Evolutionary conservation across 2,797 vertebrate genomes (phyloP), one percentile per base, ranked within the genome.

Genomic region (Fratercula arctica): DNA sequence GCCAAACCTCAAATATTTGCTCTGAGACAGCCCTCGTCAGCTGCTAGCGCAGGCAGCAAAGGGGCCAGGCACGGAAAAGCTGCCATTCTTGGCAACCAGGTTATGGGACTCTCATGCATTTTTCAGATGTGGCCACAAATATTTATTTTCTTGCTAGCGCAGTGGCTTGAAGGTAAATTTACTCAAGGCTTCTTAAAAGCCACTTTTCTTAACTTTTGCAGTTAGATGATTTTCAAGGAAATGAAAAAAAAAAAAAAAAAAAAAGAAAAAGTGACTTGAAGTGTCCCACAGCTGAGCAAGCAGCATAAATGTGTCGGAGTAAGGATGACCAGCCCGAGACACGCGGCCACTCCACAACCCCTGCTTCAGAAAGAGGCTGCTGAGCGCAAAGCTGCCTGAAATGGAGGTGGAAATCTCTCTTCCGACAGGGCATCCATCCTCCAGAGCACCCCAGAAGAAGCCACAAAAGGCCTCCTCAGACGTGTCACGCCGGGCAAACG

Each of bases 1-100:
- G 82, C 78, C 92, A 97, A 93, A 84, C 54, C 85, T 90, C 94
- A 96, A 93, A 95, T 96, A 94, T 92, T 96, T 96, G 82, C 92
- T 93, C 48, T 79, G 85, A 89, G 60, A n/a, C 66, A 74, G 76
- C 68, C n/a, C 41, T 60, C 10, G 1, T 80, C 85, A 96, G 88
- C 74, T 97, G 84, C 77, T 96, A 56, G 64, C 46, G 31, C 24
- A 26, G 81, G 53, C 57, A 90, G 66, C 85, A 69, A 43, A 56
- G 28, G 50, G 43, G 28, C 35, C 67, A 78, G 66, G 19, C 75
- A 75, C 5, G 5, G 73, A 86, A 95, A 75, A 64, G 11, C 85
- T 88, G 76, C 81, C 39, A 26, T 76, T 85, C 61, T 63, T 93
- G 56, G 66, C 63, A 88, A n/a, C 60, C 72, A 31, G 39, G 67